Evolutionary conservation across 1,140 invertebrate species (phyloP), one percentile per base, ranked within the genome.

Genomic region (Zaprionus nigranus): DNA sequence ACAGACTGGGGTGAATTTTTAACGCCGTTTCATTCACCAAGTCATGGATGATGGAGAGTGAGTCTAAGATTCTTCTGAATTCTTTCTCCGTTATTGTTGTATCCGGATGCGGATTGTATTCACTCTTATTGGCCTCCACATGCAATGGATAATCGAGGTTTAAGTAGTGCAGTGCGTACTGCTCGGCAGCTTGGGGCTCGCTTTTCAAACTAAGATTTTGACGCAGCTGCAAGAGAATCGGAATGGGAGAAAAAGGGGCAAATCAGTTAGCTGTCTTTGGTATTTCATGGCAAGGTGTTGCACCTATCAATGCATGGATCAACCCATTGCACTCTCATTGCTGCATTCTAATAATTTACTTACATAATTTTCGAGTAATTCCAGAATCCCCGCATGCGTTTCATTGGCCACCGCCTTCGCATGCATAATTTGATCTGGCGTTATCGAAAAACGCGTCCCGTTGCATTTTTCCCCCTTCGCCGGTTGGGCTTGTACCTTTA

Each of bases 131-230:
- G 0, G 64, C 46, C 15, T 53, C 61, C 0, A 36, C 28, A 11
- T 36, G n/a, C 1, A 85, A 54, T 1, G 82, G 75, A 82, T 85
- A 65, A 2, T 51, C 15, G 9, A 85, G n/a, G 0, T n/a, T 12
- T 24, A 86, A 13, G 0, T 5, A 2, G 3, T 57, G 60, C 0
- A n/a, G 3, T 0, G 3, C 2, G 15, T 61, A 75, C 0, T 0
- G 2, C 0, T 15, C 2, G 0, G 2, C 11, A 2, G 62, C 49
- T 1, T 49, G 3, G 1, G 4, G 9, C 1, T n/a, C 6, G 43
- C 12, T 24, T 11, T 24, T 3, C 11, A 3, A 0, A 7, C 7
- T 7, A 12, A 2, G 0, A 17, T 20, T 0, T 0, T 49, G 0
- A 2, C 2, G 0, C 13, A 40, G 13, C 38, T 40, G 13, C 1